phyloP scores from a whole-genome alignment of 30 jellyfish, hydroid and myxozoan genomes.

The Hydra vulgaris region DNA sequence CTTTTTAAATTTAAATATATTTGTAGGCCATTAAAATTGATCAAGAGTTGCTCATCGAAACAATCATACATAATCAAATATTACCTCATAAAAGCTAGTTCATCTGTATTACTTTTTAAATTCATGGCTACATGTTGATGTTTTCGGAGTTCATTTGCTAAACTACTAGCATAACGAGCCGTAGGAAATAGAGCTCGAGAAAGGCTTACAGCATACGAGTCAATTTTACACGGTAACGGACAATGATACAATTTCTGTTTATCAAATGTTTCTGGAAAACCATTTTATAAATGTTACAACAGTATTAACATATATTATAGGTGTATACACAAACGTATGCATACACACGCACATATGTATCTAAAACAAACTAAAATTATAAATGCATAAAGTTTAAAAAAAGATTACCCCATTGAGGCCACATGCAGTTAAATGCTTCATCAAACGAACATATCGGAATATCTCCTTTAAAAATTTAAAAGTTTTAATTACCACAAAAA shows the following conservation, averaged over 20 bases:
- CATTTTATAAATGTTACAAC: too few relatives aligned
- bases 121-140: background rate
- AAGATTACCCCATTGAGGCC: conserved; percentile 51
- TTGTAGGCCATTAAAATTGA: too few relatives aligned
- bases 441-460: conserved; percentile 32
- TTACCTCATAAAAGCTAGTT: background rate
- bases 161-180: background rate
- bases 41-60: too few relatives aligned
- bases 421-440: conserved; percentile 41
- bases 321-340: too few relatives aligned
- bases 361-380: background rate
- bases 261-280: conserved; percentile 41
- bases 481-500: too few relatives aligned
- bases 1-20: too few relatives aligned
- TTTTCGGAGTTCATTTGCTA: background rate
- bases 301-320: background rate
- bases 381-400: background rate
- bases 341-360: too few relatives aligned
- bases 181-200: conserved; percentile 4
- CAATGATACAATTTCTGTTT: conserved; percentile 31
- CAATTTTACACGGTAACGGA: conserved; percentile 60
- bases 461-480: conserved; percentile 58
- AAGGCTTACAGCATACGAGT: conserved; percentile 22
- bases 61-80: too few relatives aligned
- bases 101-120: background rate